Evolutionary conservation across 2,797 vertebrate species (phyloP).

Genomic region (Falco cherrug): DNA sequence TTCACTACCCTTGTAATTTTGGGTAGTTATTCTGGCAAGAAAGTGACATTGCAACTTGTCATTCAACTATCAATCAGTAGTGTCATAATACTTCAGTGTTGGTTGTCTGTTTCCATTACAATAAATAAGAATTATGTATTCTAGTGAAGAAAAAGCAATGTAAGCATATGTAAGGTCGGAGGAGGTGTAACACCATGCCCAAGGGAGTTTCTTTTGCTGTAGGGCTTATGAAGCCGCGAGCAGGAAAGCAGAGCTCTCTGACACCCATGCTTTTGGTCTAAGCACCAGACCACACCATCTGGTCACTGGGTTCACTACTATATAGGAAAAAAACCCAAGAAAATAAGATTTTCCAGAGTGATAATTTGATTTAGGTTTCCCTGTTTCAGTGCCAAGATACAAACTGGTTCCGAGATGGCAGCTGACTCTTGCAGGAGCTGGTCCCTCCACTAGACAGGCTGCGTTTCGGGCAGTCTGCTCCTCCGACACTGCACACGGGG

Average conservation of each 20-base stretch:
- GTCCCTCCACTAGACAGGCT: background rate
- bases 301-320: background rate
- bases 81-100: conserved; percentile 40
- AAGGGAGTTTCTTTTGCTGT: background rate
- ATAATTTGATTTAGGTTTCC: background rate
- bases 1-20: conserved; percentile 25
- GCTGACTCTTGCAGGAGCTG: background rate
- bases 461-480: background rate
- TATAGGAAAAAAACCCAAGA: background rate
- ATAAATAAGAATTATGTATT: conserved; percentile 53
- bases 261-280: background rate
- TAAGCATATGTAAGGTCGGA: background rate
- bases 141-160: background rate
- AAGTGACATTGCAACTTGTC: conserved; percentile 53
- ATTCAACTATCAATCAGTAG: conserved; percentile 43
- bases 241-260: background rate
- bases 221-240: background rate
- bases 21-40: conserved; percentile 1
- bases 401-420: background rate
- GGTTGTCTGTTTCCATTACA: conserved; percentile 37
- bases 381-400: background rate
- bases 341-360: background rate
- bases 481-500: background rate
- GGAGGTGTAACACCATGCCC: background rate
- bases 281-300: background rate